phyloP scores from a whole-genome alignment of 2,113 vertebrate genomes.

The Leucosticte australis region DNA sequence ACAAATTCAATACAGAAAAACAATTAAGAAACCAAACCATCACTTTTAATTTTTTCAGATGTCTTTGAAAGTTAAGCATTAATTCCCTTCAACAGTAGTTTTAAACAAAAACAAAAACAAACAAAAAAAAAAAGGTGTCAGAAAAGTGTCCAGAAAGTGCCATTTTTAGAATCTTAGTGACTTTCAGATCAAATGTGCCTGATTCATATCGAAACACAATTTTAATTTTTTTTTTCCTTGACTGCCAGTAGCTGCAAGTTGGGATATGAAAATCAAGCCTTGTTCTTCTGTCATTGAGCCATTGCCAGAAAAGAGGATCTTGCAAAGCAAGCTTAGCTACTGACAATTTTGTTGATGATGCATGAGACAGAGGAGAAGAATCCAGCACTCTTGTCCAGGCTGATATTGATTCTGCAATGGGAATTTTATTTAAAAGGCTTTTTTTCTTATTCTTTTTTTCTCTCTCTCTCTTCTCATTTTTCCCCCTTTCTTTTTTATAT shows the following conservation, averaged over 20 bases:
- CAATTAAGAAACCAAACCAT: fast-evolving
- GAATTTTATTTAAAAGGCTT: neutral
- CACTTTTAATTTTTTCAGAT: neutral
- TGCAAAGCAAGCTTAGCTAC: neutral
- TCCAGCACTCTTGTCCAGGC: neutral
- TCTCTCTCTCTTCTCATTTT: neutral
- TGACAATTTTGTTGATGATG: neutral
- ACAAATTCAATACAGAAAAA: too few species aligned
- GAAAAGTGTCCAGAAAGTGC: neutral
- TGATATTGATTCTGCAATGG: neutral
- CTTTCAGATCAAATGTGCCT: conserved; percentile 4
- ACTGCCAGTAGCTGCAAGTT: neutral
- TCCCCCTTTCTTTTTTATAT: fast-evolving
- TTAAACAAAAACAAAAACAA: neutral
- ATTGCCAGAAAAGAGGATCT: neutral
- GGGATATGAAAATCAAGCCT: conserved; percentile 29
- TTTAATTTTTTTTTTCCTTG: neutral
- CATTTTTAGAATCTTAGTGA: neutral
- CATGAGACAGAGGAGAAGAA: neutral
- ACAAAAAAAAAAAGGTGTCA: neutral
- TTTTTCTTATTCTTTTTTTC: too few species aligned
- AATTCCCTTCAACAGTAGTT: neutral
- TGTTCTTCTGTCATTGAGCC: conserved; percentile 9
- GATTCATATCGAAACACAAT: neutral
- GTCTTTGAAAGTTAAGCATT: neutral